These are phyloP conservation scores for Hymenopus coronatus DNA, from an alignment of 2,888 invertebrate species.

Conservation along the genomic window DNA sequence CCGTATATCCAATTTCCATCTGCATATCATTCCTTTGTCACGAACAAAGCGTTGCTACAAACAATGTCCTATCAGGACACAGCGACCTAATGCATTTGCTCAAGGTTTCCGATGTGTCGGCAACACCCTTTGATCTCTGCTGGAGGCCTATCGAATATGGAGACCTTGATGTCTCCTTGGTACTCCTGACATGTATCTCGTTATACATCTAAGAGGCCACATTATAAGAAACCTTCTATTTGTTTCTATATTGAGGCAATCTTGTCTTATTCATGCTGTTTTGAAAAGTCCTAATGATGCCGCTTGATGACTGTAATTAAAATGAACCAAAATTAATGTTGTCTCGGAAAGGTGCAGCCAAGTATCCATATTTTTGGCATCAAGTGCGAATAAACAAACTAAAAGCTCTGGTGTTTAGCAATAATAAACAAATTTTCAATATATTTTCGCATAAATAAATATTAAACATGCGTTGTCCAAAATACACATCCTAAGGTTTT, in stretches of 20 bases:
- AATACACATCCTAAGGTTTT: no score
- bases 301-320: no score
- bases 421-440: no score
- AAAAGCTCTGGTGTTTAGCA: no score
- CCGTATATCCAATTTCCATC: neutral
- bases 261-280: neutral
- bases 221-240: neutral
- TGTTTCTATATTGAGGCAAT: neutral
- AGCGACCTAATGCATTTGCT: neutral
- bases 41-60: neutral
- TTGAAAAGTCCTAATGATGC: neutral
- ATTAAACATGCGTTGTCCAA: no score
- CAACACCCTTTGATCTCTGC: neutral
- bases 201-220: neutral
- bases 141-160: neutral
- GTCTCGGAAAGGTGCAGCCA: no score
- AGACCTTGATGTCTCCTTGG: neutral
- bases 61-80: no score
- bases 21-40: neutral
- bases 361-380: no score
- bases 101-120: neutral
- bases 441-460: no score
- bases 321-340: no score
- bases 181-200: neutral
- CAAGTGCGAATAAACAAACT: no score